These are phyloP conservation scores for Nothocercus nigrocapillus DNA, from an alignment of 2,113 vertebrate genomes.

Conservation along the genomic window DNA sequence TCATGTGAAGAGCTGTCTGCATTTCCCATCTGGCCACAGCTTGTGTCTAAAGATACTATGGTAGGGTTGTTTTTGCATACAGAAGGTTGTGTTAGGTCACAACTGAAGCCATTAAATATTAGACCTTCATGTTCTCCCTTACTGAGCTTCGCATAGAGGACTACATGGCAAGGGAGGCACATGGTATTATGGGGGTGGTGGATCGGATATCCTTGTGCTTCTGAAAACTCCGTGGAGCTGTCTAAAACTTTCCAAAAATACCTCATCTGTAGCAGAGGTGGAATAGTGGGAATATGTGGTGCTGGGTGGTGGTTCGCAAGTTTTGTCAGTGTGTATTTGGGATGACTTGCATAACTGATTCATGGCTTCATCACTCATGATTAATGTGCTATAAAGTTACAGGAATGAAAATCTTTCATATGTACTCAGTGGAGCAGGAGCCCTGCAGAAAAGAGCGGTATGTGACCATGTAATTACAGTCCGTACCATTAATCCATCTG, in stretches of 20 bases:
- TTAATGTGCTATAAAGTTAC: constrained; percentile 42
- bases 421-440: neutral
- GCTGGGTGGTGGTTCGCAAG: neutral
- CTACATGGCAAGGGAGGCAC: neutral
- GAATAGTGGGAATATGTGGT: neutral
- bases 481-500: neutral
- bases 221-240: neutral
- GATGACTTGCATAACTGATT: constrained; percentile 25
- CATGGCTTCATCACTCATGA: constrained; percentile 32
- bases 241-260: constrained; percentile 1
- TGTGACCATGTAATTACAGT: constrained; percentile 14
- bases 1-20: neutral
- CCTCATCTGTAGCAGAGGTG: neutral
- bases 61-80: neutral
- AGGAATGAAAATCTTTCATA: neutral
- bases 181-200: neutral
- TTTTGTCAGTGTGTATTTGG: constrained; percentile 12
- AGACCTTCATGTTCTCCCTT: neutral
- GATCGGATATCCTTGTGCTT: neutral
- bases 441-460: neutral
- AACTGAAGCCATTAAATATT: neutral
- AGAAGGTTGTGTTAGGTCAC: neutral
- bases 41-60: neutral
- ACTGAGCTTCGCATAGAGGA: neutral
- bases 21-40: neutral